Evolutionary conservation across 2,888 invertebrate genomes (phyloP), one percentile per base, ranked within the genome.

Genomic region (Drosophila longiperda): DNA sequence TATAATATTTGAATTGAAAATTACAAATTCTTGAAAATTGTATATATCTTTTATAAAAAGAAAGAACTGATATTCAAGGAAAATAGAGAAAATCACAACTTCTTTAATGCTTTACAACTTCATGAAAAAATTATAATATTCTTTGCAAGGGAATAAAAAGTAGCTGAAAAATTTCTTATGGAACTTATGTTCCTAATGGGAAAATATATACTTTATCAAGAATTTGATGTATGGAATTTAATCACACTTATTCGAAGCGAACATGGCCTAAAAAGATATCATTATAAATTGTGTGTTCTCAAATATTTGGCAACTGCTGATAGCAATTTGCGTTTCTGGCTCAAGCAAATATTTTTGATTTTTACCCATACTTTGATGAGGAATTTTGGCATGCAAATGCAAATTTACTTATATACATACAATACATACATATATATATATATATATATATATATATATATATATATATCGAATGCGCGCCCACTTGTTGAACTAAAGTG

Each of bases 401-500:
- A 32, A 17, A 15, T 32, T 8, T 20, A 8, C 1, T 12, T 38
- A n/a, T 40, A 23, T 26, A 42, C 12, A 49, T 29, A 29, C 29
- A 29, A 6, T 29, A 29, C 6, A 26, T 4, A 26, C 34, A 57
- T 34, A 15, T 61, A 40, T 12, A 3, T 54, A n/a, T n/a, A n/a
- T n/a, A n/a, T n/a, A n/a, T n/a, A 8, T 9, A 5, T 7, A 33
- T 50, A 45, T 15, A 23, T 4, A 15, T 1, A 23, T 5, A 32
- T 29, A 42, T n/a, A 57, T 32, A 20, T 49, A 42, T 38, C 12
- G 53, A n/a, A 20, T n/a, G 48, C 36, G 55, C 73, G 38, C 69
- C 67, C 69, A 82, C 75, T 80, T 75, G 57, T 29, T 57, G 45
- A 17, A 9, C 42, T 5, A 36, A 52, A 29, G 34, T 20, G 49